These are phyloP conservation scores for Liopterus haemorrhoidalis DNA, from an alignment of 2,888 invertebrate genomes.

Conservation along the genomic window DNA sequence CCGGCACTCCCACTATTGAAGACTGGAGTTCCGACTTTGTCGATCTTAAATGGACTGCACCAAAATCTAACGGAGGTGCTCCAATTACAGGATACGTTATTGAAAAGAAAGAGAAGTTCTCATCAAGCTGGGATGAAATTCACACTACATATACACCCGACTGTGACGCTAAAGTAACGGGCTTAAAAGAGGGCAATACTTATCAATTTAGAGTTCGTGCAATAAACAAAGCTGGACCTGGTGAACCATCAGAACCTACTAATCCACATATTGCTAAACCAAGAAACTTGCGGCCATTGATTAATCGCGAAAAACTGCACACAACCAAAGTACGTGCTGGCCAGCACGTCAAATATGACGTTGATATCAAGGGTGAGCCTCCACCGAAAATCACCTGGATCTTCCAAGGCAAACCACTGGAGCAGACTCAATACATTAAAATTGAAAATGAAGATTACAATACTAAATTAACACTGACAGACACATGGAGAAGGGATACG, in stretches of 20 bases:
- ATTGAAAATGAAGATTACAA: constrained; percentile 89
- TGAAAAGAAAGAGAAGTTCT: constrained; percentile 80
- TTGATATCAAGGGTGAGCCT: constrained; percentile 95
- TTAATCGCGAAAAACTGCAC: constrained; percentile 90
- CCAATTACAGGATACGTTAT: constrained; percentile 81
- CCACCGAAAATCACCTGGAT: constrained; percentile 85
- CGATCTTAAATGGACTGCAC: constrained; percentile 76
- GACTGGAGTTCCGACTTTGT: constrained; percentile 89
- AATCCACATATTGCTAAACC: constrained; percentile 83
- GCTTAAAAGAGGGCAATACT: constrained; percentile 81
- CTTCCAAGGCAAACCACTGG: constrained; percentile 61
- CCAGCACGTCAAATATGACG: constrained; percentile 82
- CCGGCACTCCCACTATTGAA: constrained; percentile 76
- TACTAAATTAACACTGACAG: constrained; percentile 74
- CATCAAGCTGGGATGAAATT: constrained; percentile 75
- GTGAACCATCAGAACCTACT: constrained; percentile 85
- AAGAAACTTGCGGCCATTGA: constrained; percentile 83
- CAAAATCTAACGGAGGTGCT: constrained; percentile 70
- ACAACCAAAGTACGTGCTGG: constrained; percentile 86
- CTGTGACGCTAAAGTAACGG: constrained; percentile 76
- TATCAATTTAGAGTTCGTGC: constrained; percentile 95
- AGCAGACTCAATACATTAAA: constrained; percentile 61
- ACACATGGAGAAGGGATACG: constrained; percentile 77
- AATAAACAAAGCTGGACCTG: constrained; percentile 89
- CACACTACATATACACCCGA: constrained; percentile 67